These are phyloP conservation scores for Scaptomyza tumidula DNA, from an alignment of 2,888 invertebrate genomes.

Conservation along the genomic window DNA sequence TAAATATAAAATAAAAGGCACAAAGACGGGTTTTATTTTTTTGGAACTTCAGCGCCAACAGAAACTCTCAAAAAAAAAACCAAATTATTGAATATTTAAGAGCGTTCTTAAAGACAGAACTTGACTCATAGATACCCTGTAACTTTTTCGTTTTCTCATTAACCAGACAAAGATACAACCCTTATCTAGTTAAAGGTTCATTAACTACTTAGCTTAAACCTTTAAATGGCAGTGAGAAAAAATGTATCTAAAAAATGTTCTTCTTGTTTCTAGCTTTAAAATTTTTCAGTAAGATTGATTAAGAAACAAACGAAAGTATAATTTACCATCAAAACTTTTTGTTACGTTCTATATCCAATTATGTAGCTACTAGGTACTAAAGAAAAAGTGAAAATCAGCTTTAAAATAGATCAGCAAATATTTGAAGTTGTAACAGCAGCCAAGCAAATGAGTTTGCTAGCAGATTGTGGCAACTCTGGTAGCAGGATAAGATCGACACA, in stretches of 20 bases:
- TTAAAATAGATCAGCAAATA: constrained; percentile 2
- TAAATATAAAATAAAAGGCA: constrained; percentile 21
- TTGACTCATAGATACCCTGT: constrained; percentile 1
- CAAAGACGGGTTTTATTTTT: constrained; percentile 38
- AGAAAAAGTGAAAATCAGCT: constrained; percentile 18
- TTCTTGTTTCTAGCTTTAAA: too few relatives aligned
- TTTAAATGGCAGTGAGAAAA: too few relatives aligned
- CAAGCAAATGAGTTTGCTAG: constrained; percentile 1
- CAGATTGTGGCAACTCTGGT: constrained; percentile 5
- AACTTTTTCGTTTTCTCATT: neutral
- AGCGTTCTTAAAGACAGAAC: neutral
- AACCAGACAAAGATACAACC: too few relatives aligned
- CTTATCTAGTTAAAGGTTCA: too few relatives aligned
- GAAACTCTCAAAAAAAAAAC: neutral
- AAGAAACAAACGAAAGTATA: too few relatives aligned
- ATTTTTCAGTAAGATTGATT: too few relatives aligned
- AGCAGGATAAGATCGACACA: neutral
- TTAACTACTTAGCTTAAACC: too few relatives aligned
- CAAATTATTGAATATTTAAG: neutral
- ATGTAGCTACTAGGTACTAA: neutral
- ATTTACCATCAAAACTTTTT: neutral
- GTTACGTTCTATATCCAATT: neutral
- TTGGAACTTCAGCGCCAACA: constrained; percentile 33
- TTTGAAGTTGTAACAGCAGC: constrained; percentile 10
- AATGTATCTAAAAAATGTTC: too few relatives aligned